Evolutionary conservation across 2,797 vertebrate species (phyloP), one percentile per base, ranked within the genome.

Genomic region (Sebastes nivosus): DNA sequence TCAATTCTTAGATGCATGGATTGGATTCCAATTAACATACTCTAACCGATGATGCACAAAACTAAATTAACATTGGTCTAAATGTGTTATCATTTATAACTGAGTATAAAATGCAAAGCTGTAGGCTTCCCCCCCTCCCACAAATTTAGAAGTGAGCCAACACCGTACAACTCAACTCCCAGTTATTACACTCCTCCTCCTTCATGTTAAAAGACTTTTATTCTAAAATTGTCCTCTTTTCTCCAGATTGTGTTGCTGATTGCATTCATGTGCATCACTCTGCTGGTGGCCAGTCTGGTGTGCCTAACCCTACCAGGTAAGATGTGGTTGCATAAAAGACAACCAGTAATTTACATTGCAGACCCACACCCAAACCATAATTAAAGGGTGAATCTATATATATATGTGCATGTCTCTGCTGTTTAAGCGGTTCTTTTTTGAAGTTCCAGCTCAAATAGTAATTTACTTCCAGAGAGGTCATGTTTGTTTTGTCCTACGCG

Each of bases 301-400:
- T 99, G 98, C 91, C 95, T 99, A 91, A 98, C 97, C 24, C 94
- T 99, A 79, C 98, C 98, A 97, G 98, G 98, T 99, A 92, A 91
- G 96, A 89, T n/a, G 18, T 66, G 29, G 38, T 67, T 10, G 34
- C 54, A 3, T 10, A 12, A 61, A 77, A 11, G 8, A 73, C 25
- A 63, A 20, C 57, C 46, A 71, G 63, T 42, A 34, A 25, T 57
- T 60, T 60, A 2, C 25, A 18, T 32, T 64, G 16, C 59, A 59
- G 30, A 72, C 46, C 68, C 52, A 78, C 70, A 79, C 68, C 72
- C 82, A 89, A 52, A 72, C 83, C 82, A 68, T 75, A 81, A 91
- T 90, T 79, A 67, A 46, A 87, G 72, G 60, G 55, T 57, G 11
- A 27, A 38, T 63, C 24, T 76, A 60, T 67, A 14, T 52, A 4